Conservation (phyloP, 2,113 vertebrate genomes). For the Calidris pugnax region DNA sequence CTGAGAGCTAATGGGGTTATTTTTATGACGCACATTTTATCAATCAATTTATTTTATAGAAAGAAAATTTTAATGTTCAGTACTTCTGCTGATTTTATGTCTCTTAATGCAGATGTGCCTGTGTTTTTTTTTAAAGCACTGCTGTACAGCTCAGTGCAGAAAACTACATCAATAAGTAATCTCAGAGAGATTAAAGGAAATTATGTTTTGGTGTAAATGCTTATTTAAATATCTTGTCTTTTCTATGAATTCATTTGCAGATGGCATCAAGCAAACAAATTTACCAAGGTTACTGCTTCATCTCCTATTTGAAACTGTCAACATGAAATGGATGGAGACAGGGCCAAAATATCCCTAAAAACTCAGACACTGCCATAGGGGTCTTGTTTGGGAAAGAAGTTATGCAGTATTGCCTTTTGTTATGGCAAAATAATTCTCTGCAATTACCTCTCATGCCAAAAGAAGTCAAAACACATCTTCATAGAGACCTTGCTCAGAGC, state of each 20-base stretch:
- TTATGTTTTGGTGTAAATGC: constrained; percentile 14
- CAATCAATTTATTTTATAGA: constrained; percentile 35
- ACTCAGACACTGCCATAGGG: not conserved
- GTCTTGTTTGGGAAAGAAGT: not conserved
- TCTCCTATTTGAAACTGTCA: not conserved
- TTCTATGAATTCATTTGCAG: not conserved
- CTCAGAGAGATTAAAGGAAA: constrained; percentile 30
- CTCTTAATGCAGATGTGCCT: not conserved
- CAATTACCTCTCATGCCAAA: not conserved
- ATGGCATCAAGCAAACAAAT: not conserved
- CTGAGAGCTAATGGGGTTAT: not conserved
- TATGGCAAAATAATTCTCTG: not conserved
- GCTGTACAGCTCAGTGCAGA: not conserved
- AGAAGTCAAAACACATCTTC: not conserved
- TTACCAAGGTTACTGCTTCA: not conserved
- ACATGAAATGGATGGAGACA: not conserved
- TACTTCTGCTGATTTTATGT: constrained; percentile 33
- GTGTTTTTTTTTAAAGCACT: not conserved
- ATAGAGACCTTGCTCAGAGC: not conserved
- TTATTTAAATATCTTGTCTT: constrained; percentile 21
- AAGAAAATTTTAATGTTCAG: constrained; percentile 11
- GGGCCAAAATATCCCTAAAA: not conserved
- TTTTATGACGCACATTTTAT: constrained; percentile 25
- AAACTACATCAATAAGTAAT: constrained; percentile 23
- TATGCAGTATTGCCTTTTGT: not conserved